Evolutionary conservation across 2,888 invertebrate genomes (phyloP), one percentile per base, ranked within the genome.

Genomic region (Chymomyza procnemis): DNA sequence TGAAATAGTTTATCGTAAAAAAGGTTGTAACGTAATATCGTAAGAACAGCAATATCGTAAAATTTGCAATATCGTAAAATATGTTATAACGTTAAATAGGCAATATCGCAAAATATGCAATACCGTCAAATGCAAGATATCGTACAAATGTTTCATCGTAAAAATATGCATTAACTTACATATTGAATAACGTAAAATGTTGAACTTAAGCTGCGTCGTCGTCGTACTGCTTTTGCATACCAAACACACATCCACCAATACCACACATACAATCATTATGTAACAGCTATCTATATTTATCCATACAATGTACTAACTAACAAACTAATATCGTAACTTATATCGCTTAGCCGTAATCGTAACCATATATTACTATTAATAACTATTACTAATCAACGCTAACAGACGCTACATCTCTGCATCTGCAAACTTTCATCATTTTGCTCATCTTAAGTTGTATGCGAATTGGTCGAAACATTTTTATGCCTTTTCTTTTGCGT

Each of bases 391-490:
- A 41, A 41, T 41, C 52, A 58, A 55, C n/a, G 59, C 41, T 58
- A 60, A 48, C 19, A 61, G 19, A 26, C 9, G 16, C 47, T 30
- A 57, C 12, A 68, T 50, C 69, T 50, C 69, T 59, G 69, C 79
- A 73, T 76, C 65, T 73, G 26, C 69, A 69, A 76, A 73, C 76
- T 73, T 73, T 78, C 76, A 79, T 76, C 68, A 46, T 62, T 55
- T 71, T 64, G 64, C 70, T 59, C 60, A 12, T 67, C 60, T 67
- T 78, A 6, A 52, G 65, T 76, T 76, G 16, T 22, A 60, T 61
- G 61, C 56, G 58, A 64, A 70, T 71, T 70, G 70, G 60, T 71
- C 71, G 46, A 70, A 18, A 9, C 19, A 52, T 65, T 26, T 65
- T 30, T 56, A 69, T 21, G 18, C 60, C 48, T 69, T 30, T 47